Base-by-base conservation (phyloP, 2,797 vertebrate species). In the Galagoides demidoff region DNA sequence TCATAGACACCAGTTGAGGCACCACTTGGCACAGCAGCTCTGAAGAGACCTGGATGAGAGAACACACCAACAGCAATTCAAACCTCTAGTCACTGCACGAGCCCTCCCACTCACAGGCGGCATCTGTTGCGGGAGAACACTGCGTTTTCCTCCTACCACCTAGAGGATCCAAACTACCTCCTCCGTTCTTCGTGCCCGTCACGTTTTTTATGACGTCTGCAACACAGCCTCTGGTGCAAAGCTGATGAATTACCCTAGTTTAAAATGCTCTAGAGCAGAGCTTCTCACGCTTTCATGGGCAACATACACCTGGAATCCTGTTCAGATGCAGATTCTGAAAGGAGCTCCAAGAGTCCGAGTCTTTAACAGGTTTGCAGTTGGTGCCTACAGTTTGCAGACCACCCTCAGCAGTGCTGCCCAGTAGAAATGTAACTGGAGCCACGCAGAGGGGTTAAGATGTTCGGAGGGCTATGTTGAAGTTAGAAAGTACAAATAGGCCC, bases 1-100 rank as follows among this genome's bases (percentile, higher is more conserved):
- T 99, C 99, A 5, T 99, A 99, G 98, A 99, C 99, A 11, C 99
- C 99, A 22, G 99, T 99, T 43, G 99, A 99, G 81, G 99, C 99
- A 13, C 99, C 99, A 0, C 99, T 99, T 97, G 99, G 99, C 89
- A 99, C 99, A n/a, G 99, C 99, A 31, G 99, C 99, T 98, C 99
- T 99, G 98, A 99, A 99, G 49, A 99, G 99, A 98, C 99, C 99
- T 99, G 93, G 5, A 76, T 16, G 20, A 29, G 2, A 1, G 2
- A 1, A 10, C 7, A 25, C 0, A 52, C 57, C 0, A 57, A 12
- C 0, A 29, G 0, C 0, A 2, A 85, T 34, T 49, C 52, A 59
- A 73, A 68, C 45, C 43, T 70, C 68, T 0, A 64, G 43, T 31
- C 13, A 7, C 13, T 59, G 27, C 31, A 45, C 34, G 13, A 0